These are phyloP conservation scores for Flexamia atlantica DNA, from an alignment of 2,888 invertebrate species.

Conservation along the genomic window DNA sequence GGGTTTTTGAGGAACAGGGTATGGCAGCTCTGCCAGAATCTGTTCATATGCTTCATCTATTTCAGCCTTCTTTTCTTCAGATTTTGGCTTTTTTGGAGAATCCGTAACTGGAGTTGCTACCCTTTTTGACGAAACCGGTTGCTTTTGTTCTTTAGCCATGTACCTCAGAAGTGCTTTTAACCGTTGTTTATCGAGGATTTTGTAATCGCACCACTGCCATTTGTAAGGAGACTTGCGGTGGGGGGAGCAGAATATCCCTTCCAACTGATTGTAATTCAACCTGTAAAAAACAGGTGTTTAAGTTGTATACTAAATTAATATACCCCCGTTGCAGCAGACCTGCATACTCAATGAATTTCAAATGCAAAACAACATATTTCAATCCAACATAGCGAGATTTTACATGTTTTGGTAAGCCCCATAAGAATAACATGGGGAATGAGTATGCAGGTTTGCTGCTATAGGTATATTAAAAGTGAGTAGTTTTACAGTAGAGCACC, in stretches of 20 bases:
- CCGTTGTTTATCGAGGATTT: not conserved
- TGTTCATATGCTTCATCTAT: not conserved
- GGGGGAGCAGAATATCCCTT: slow-evolving; percentile 2
- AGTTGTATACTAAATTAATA: too few relatives aligned
- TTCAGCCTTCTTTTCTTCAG: slow-evolving; percentile 1
- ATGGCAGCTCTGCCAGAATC: slow-evolving; percentile 29
- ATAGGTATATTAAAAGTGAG: too few relatives aligned
- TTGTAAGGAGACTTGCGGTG: not conserved
- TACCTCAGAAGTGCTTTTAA: slow-evolving; percentile 2
- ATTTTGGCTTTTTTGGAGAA: not conserved
- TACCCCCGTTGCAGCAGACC: too few relatives aligned
- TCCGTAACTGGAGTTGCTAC: not conserved
- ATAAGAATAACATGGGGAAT: too few relatives aligned
- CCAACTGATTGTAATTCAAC: slow-evolving; percentile 26
- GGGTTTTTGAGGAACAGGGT: not conserved
- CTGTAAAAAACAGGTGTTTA: too few relatives aligned
- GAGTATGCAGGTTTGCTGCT: too few relatives aligned
- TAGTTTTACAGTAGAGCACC: too few relatives aligned
- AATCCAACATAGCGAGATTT: too few relatives aligned
- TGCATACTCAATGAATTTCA: too few relatives aligned
- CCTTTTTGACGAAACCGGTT: not conserved
- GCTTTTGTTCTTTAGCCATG: slow-evolving; percentile 20
- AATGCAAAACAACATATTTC: too few relatives aligned
- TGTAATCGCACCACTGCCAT: slow-evolving; percentile 39
- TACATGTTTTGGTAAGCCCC: too few relatives aligned